Conservation (phyloP, 2,797 vertebrate species). For the Adelosebastes latens region DNA sequence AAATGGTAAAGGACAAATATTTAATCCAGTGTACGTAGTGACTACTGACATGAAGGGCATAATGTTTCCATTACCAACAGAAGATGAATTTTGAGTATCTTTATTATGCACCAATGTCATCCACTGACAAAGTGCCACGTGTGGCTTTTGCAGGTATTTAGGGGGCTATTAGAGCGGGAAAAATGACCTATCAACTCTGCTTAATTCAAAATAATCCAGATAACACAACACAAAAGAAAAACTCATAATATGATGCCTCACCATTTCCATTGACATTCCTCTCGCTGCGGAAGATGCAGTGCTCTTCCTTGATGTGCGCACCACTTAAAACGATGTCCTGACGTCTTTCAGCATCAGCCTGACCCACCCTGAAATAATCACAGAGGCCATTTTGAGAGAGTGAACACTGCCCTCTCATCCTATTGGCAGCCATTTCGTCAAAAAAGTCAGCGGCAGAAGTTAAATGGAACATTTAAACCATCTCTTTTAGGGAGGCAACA, state of each 20-base stretch:
- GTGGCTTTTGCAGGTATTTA: background rate
- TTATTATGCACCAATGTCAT: background rate
- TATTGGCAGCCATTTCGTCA: slow-evolving; percentile 25
- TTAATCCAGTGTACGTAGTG: background rate
- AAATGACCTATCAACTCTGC: background rate
- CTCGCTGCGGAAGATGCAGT: slow-evolving; percentile 96
- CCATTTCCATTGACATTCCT: slow-evolving; percentile 91
- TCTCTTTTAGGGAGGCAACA: slow-evolving; percentile 4
- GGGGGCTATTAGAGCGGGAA: background rate
- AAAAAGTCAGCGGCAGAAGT: background rate
- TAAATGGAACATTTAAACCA: slow-evolving; percentile 8
- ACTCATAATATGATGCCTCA: slow-evolving; percentile 69
- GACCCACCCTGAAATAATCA: slow-evolving; percentile 90
- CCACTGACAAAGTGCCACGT: fast-evolving
- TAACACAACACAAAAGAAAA: background rate
- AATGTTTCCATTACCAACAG: background rate
- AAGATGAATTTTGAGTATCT: background rate
- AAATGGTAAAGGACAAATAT: background rate
- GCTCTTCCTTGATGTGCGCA: slow-evolving; percentile 97
- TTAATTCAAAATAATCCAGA: background rate
- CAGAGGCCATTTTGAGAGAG: slow-evolving; percentile 49
- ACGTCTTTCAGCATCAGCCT: slow-evolving; percentile 93
- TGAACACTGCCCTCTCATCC: background rate
- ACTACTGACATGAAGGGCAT: background rate
- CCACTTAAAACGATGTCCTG: slow-evolving; percentile 98